phyloP scores from a whole-genome alignment of 1,140 invertebrate genomes.

The Solen grandis region DNA sequence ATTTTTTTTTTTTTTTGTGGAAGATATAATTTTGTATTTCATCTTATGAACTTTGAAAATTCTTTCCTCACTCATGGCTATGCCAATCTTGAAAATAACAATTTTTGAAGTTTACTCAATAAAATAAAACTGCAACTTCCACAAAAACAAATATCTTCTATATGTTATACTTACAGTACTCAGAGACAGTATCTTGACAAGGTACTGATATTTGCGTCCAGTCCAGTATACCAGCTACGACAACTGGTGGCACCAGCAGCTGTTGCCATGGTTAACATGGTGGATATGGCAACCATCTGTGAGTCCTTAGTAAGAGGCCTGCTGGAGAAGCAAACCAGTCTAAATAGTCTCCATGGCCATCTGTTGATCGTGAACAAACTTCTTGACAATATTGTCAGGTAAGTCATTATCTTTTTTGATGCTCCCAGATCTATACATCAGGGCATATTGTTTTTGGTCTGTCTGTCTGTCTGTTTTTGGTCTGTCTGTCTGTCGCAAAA shows the following conservation, averaged over 20 bases:
- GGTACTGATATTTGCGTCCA: slow-evolving; percentile 55
- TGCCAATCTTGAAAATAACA: too few species aligned
- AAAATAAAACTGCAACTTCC: too few species aligned
- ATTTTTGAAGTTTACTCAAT: too few species aligned
- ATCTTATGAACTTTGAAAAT: too few species aligned
- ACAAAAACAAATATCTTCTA: too few species aligned
- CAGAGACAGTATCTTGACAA: slow-evolving; percentile 47
- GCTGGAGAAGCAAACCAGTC: slow-evolving; percentile 24
- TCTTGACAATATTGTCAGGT: slow-evolving; percentile 50
- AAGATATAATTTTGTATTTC: too few species aligned
- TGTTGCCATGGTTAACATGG: slow-evolving; percentile 65
- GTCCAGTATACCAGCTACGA: slow-evolving; percentile 72
- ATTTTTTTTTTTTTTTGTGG: too few species aligned
- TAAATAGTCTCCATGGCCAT: slow-evolving; percentile 54
- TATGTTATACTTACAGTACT: slow-evolving; percentile 47
- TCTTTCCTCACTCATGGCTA: too few species aligned
- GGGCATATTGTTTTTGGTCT: too few species aligned
- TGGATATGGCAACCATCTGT: slow-evolving; percentile 45
- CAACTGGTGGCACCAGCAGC: slow-evolving; percentile 70
- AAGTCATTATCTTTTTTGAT: not conserved
- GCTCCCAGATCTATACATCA: too few species aligned
- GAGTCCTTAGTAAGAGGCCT: slow-evolving; percentile 8
- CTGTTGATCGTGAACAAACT: slow-evolving; percentile 61
- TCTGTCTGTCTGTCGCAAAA: too few species aligned
- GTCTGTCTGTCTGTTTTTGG: too few species aligned